Evolutionary conservation across 2,113 vertebrate genomes (phyloP).

Genomic region (Dipodomys spectabilis): DNA sequence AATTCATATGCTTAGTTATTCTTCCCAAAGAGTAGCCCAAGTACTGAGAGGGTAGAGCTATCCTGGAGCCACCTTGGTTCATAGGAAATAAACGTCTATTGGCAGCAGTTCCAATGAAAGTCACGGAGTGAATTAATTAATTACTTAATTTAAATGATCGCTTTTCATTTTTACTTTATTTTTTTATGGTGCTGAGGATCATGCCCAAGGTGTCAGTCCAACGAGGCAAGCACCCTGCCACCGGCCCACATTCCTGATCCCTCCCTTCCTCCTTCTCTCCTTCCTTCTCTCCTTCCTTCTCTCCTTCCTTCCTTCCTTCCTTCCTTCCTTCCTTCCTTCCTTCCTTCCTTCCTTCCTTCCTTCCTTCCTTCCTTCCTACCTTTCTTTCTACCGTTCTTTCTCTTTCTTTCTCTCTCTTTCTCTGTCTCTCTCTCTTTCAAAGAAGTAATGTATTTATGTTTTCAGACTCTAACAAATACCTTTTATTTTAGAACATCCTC

Average conservation of each 20-base stretch:
- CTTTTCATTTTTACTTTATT: neutral
- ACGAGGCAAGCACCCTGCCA: neutral
- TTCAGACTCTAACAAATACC: neutral
- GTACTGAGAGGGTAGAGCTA: neutral
- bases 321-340: no score
- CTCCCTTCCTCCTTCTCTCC: neutral
- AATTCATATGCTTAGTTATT: neutral
- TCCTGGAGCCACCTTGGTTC: neutral
- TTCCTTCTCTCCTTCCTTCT: no score
- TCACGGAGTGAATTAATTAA: neutral
- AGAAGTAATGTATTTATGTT: no score
- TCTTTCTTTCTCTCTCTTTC: no score
- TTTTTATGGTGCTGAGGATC: neutral
- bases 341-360: no score
- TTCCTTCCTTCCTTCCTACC: no score
- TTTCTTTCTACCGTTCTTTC: no score
- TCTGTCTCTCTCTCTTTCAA: no score
- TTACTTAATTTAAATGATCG: no score
- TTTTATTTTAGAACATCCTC: neutral
- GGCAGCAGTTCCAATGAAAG: neutral
- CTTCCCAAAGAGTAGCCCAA: neutral
- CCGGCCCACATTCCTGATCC: neutral
- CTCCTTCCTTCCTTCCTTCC: no score
- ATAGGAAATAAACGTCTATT: neutral
- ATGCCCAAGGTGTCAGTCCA: no score